Base-by-base conservation (phyloP, 2,113 vertebrate genomes). In the Hypanus sabinus region DNA sequence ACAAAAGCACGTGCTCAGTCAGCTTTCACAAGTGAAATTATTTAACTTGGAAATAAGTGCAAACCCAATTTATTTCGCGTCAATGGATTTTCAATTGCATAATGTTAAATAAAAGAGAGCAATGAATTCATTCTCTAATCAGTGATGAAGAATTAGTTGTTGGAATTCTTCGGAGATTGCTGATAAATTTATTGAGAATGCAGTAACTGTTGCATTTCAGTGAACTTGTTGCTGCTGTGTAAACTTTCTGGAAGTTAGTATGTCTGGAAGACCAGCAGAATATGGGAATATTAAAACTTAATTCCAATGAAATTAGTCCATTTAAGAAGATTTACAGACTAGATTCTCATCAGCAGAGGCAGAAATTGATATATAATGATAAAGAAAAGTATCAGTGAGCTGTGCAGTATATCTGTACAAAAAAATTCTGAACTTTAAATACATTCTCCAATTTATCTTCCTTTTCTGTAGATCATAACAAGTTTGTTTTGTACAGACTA, bases 341-440 rank as follows among this genome's bases (percentile, higher is more conserved):
- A 97, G 99, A 99, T 97, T 98, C 99, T 95, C 99, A 99, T 96
- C 99, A 99, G 98, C 99, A 99, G 99, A 98, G 99, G 96, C 99
- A 99, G 99, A 98, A 98, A 94, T 95, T 99, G 97, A 99, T 99
- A 95, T 98, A 98, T 96, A 55, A 98, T 98, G 96, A 99, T 99
- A 98, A 99, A 99, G 96, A 99, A 99, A 94, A 95, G 94, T 95
- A 91, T 94, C 36, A 33, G 38, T 65, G 65, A 75, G 16, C 14
- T 46, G 16, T 18, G 30, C 3, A 83, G 16, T 18, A 62, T 12
- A 30, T 70, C 68, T n/a, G 14, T 38, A 75, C 24, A 30, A 80
- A 0, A 80, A 46, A 83, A 83, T 46, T 24, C 38, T 55, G 36
- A 7, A 24, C 36, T 5, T 36, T 30, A 77, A 77, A 77, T 55